Percentiles rank a stretch among this genome's conserved stretches.
Evolutionary conservation across 2,113 vertebrate genomes (phyloP).

Genomic region (Mustela lutreola): DNA sequence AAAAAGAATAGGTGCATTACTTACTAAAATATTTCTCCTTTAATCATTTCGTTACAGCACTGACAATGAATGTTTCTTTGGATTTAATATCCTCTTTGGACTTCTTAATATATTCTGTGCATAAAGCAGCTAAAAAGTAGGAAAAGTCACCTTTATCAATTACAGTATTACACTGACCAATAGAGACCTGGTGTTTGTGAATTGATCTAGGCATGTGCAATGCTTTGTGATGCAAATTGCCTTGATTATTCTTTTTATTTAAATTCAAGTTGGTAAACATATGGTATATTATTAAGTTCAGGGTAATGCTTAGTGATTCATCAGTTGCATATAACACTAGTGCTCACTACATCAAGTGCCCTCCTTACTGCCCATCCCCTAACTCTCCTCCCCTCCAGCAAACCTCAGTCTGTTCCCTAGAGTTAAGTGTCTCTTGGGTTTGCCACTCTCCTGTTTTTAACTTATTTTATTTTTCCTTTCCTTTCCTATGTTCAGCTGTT

Average conservation of each 20-base stretch:
- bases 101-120: neutral
- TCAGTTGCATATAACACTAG: neutral
- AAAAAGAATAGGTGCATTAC: neutral
- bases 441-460: neutral
- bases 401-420: neutral
- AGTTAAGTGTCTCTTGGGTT: neutral
- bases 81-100: neutral
- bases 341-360: neutral
- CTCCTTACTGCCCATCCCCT: neutral
- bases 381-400: neutral
- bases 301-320: neutral
- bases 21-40: neutral
- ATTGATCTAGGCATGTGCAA: neutral
- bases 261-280: neutral
- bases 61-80: neutral
- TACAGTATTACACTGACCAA: neutral
- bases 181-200: neutral
- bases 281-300: neutral
- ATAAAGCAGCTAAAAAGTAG: neutral
- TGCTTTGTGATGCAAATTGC: neutral
- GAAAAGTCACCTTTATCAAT: neutral
- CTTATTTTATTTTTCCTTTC: neutral
- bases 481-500: neutral
- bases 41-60: neutral
- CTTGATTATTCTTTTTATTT: neutral